A percentile compares a stretch with the other conserved stretches of the same genome.
phyloP scores from a whole-genome alignment of 2,113 vertebrate genomes.

The Perca flavescens region DNA sequence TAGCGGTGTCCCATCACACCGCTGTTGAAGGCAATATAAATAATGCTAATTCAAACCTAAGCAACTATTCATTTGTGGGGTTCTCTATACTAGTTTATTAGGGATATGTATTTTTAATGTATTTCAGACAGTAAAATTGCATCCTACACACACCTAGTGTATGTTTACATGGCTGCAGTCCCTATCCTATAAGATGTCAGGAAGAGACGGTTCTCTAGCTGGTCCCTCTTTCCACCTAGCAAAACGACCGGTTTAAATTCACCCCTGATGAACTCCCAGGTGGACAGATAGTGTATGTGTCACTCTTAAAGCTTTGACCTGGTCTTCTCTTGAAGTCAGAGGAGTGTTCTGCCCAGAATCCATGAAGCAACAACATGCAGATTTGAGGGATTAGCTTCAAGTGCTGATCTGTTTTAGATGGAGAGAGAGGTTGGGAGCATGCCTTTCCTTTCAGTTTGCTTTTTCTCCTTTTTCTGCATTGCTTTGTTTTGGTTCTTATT shows the following conservation, averaged over 20 bases:
- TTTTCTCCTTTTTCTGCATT: constrained; percentile 34
- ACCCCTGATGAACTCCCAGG: constrained; percentile 54
- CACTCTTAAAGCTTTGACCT: constrained; percentile 30
- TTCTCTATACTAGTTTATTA: background rate
- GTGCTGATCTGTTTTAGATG: constrained; percentile 45
- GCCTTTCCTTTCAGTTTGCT: constrained; percentile 55
- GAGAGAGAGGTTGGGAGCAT: constrained; percentile 26
- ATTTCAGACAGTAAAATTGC: constrained; percentile 11
- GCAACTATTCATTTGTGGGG: background rate
- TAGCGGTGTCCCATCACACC: background rate
- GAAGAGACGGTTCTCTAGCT: constrained; percentile 55
- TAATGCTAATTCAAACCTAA: background rate
- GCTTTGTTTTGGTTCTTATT: constrained; percentile 65
- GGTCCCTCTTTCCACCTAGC: constrained; percentile 38
- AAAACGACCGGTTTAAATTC: constrained; percentile 47
- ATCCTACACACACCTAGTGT: constrained; percentile 4
- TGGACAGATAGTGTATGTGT: constrained; percentile 32
- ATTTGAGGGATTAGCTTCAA: constrained; percentile 27
- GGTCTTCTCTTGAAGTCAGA: constrained; percentile 11
- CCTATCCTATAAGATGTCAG: constrained; percentile 49
- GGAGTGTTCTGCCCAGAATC: background rate
- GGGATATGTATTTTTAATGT: background rate
- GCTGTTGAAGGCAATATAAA: background rate
- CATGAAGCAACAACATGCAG: background rate
- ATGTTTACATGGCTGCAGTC: constrained; percentile 53